Base-by-base conservation (phyloP, 30 jellyfish, hydroid and myxozoan species). In the Pelagia noctiluca region DNA sequence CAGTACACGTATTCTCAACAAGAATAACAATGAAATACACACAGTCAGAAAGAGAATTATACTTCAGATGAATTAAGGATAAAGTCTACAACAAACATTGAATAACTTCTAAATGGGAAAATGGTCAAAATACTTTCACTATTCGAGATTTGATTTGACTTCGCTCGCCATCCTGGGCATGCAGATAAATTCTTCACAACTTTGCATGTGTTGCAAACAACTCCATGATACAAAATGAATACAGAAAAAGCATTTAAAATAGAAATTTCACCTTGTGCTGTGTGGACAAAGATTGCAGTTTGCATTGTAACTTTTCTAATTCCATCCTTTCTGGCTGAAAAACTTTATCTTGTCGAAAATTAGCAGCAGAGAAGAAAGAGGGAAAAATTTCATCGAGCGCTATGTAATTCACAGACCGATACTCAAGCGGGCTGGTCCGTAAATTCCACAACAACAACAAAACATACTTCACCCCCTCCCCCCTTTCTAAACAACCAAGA, bases 251-350 rank as follows among this genome's bases (percentile, higher is more conserved):
- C 57, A 5, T 8, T 5, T 5, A 42, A 42, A 42, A 8, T 42
- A 42, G 16, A 42, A 8, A 16, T 10, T 30, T 52, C 26, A 82
- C 92, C 92, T 82, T 85, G 74, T 82, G 92, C 22, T 82, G 92
- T 5, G 63, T 42, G 25, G 92, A 32, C 11, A 82, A 61, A 24
- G 92, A 82, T 54, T 68, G 82, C 63, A 69, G 38, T 29, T 82
- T 68, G 72, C 31, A 66, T 24, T 70, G 92, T n/a, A 82, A 64
- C 52, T 82, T 82, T n/a, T 69, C 86, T 0, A 82, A 24, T 42
- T 82, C 92, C 92, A 82, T 82, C 61, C 65, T 79, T 8, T 73
- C 60, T 73, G 4, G 28, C 21, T 8, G 26, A 19, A 52, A 52
- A 52, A 52, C 2, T 19, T 19, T 10, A 52, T 52, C 28, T 52